These are phyloP conservation scores for Chondrilla cf. caribensis DNA, from an alignment of 37 sponge, comb jelly and placozoan species.

Conservation along the genomic window DNA sequence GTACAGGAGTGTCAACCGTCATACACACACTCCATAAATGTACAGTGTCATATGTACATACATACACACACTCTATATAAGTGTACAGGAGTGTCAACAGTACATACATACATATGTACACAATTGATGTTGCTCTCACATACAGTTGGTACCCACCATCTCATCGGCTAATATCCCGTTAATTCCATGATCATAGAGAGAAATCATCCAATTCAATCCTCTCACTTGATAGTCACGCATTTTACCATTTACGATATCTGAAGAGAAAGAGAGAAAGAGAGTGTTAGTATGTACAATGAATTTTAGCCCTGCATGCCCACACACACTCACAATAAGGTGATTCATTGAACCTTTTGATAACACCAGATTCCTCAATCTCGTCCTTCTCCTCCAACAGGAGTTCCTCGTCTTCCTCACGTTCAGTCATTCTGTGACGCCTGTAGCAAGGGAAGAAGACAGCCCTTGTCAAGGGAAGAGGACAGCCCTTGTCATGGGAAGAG, in stretches of 20 bases:
- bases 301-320: no score
- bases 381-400: constrained; percentile 49
- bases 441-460: background rate
- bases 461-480: no score
- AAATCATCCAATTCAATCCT: constrained; percentile 98
- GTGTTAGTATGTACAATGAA: no score
- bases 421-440: constrained; percentile 90
- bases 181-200: constrained; percentile 94
- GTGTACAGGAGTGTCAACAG: background rate
- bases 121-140: background rate
- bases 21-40: background rate
- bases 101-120: background rate
- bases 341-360: constrained; percentile 71
- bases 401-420: constrained; percentile 96
- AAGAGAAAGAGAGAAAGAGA: background rate
- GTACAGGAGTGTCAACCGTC: no score
- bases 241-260: constrained; percentile 90
- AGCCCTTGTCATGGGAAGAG: no score
- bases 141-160: constrained; percentile 67
- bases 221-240: constrained; percentile 99
- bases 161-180: constrained; percentile 99
- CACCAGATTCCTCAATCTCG: constrained; percentile 28
- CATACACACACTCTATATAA: constrained; percentile 11
- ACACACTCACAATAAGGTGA: constrained; percentile 79
- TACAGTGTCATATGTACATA: background rate